Conservation (phyloP, 1,140 invertebrate genomes). For the Nebria ingens region DNA sequence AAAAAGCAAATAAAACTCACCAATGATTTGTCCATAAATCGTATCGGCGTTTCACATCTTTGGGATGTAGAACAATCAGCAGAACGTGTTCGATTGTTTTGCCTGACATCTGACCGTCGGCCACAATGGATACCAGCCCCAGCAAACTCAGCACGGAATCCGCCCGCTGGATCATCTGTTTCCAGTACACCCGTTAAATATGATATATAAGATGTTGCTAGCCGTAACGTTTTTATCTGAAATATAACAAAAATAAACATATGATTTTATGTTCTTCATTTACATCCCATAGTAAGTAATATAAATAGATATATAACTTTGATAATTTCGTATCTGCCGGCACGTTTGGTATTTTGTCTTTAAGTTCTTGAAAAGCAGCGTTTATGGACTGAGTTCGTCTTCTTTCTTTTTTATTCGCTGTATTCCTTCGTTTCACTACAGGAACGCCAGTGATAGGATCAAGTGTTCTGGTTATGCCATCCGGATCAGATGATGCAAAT, state of each 20-base stretch:
- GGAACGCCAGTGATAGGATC: slow-evolving; percentile 39
- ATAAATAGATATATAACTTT: slow-evolving; percentile 52
- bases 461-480: background rate
- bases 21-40: background rate
- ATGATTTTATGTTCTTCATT: background rate
- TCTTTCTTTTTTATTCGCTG: slow-evolving; percentile 89
- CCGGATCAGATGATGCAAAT: background rate
- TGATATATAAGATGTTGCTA: slow-evolving; percentile 86
- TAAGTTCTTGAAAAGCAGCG: slow-evolving; percentile 81
- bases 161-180: slow-evolving; percentile 60
- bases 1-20: background rate
- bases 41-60: background rate
- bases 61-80: background rate
- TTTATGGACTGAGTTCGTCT: slow-evolving; percentile 89
- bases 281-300: background rate
- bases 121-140: background rate
- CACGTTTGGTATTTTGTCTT: slow-evolving; percentile 92
- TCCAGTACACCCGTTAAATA: slow-evolving; percentile 75
- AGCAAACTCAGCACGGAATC: slow-evolving; percentile 59
- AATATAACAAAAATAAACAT: slow-evolving; percentile 18
- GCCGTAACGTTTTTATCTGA: slow-evolving; percentile 79
- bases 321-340: slow-evolving; percentile 90
- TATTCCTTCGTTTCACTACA: slow-evolving; percentile 60
- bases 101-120: background rate
- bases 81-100: background rate